Evolutionary conservation across 2,113 vertebrate genomes (phyloP).

Genomic region (Actenoides hombroni): DNA sequence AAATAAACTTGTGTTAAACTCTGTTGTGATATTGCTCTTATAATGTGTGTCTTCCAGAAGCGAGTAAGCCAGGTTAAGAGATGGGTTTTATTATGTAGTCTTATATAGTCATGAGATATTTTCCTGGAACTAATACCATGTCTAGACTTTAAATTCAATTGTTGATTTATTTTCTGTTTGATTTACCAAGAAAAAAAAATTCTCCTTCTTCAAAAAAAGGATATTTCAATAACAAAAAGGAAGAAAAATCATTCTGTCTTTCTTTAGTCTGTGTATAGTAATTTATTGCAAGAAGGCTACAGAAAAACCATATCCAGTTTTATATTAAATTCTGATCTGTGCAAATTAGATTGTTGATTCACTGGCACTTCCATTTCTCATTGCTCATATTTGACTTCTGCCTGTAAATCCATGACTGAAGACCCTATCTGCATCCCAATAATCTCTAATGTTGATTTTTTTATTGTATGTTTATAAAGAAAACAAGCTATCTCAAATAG

Average conservation of each 20-base stretch:
- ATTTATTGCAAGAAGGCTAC: conserved; percentile 13
- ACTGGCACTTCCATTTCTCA: conserved; percentile 40
- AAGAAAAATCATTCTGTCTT: background rate
- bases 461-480: conserved; percentile 20
- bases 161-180: background rate
- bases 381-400: conserved; percentile 38
- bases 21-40: background rate
- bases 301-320: conserved; percentile 34
- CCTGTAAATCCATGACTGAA: conserved; percentile 30
- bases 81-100: background rate
- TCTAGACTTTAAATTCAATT: background rate
- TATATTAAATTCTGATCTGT: conserved; percentile 57
- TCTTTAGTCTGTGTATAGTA: conserved; percentile 3
- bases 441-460: background rate
- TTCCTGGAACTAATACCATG: background rate
- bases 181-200: background rate
- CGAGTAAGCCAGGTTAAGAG: background rate
- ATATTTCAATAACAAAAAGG: background rate
- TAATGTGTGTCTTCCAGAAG: background rate
- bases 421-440: conserved; percentile 25
- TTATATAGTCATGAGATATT: background rate
- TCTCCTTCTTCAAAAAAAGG: background rate
- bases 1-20: background rate
- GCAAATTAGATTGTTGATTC: conserved; percentile 56
- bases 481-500: background rate